Evolutionary conservation across 2,888 invertebrate genomes (phyloP), one percentile per base, ranked within the genome.

Genomic region (Meteorus cinctellus): DNA sequence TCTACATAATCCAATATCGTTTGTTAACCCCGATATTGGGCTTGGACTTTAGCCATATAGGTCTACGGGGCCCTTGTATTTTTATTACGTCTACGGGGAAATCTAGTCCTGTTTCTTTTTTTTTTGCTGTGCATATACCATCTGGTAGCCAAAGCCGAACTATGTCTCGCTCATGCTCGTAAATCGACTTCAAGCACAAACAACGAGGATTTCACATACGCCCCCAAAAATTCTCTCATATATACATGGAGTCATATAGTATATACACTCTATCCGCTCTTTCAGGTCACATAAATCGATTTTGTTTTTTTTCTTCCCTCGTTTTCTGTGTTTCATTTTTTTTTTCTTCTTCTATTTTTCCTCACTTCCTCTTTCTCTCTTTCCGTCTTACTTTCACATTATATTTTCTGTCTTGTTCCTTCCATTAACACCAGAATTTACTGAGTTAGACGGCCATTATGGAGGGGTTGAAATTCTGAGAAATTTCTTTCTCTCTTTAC

Each of bases 21-120:
- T 86, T 86, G 86, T 84, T 86, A 83, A 82, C 81, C 80, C 80
- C 72, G 27, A 72, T 31, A 63, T 72, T 34, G 31, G 36, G 72
- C 62, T 72, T 62, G 72, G 63, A 72, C 63, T 78, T 63, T 65
- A 65, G 63, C 27, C 66, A 45, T 67, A 67, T 48, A 48, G 62
- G 66, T 74, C 62, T 48, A 70, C 69, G 76, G 71, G 66, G 72
- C 68, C 71, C 72, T 71, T 76, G 76, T 82, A 81, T 82, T 86
- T 88, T 85, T 87, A 85, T 85, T 84, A 84, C 83, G 86, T 85
- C 87, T 86, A 85, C 84, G 83, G 87, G 87, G 86, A 88, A 87
- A 86, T 87, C 86, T 84, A 86, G 81, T 82, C 80, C 80, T 79
- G 78, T 41, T 41, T 41, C 8, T 41, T 41, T 41, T 41, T 41